Conservation (phyloP, 2,888 invertebrate genomes). For the Athetis lepigone region DNA sequence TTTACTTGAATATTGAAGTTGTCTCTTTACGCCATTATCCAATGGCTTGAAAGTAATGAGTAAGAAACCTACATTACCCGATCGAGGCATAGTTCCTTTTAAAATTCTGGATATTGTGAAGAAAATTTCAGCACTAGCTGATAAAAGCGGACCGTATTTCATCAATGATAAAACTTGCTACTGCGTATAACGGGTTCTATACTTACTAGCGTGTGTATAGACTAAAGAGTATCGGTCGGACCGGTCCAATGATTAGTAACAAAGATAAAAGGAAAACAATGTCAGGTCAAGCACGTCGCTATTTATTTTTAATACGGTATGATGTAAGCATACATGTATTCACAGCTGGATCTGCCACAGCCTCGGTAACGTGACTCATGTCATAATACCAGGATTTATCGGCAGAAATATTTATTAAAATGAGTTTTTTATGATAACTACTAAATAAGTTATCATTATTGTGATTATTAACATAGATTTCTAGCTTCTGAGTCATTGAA, state of each 20-base stretch:
- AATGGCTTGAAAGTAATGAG: conserved; percentile 1
- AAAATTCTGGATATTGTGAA: background rate
- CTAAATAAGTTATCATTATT: conserved; percentile 5
- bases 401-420: conserved; percentile 26
- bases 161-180: conserved; percentile 20
- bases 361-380: conserved; percentile 48
- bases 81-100: background rate
- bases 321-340: conserved; percentile 65
- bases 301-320: conserved; percentile 67
- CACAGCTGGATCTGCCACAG: conserved; percentile 43
- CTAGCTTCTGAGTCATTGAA: conserved; percentile 12
- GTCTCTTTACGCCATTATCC: conserved; percentile 20
- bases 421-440: conserved; percentile 27
- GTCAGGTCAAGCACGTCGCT: conserved; percentile 57
- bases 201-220: conserved; percentile 17
- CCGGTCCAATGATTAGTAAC: conserved; percentile 57
- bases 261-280: conserved; percentile 71
- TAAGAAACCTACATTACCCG: conserved; percentile 1
- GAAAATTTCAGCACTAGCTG: conserved; percentile 2
- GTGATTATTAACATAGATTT: conserved; percentile 1
- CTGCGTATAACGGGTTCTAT: conserved; percentile 22
- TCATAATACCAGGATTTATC: conserved; percentile 43
- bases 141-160: conserved; percentile 4
- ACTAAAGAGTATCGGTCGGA: background rate
- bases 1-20: background rate